Evolutionary conservation across 2,797 vertebrate species (phyloP), one percentile per base, ranked within the genome.

Genomic region (Tokudaia muenninki): DNA sequence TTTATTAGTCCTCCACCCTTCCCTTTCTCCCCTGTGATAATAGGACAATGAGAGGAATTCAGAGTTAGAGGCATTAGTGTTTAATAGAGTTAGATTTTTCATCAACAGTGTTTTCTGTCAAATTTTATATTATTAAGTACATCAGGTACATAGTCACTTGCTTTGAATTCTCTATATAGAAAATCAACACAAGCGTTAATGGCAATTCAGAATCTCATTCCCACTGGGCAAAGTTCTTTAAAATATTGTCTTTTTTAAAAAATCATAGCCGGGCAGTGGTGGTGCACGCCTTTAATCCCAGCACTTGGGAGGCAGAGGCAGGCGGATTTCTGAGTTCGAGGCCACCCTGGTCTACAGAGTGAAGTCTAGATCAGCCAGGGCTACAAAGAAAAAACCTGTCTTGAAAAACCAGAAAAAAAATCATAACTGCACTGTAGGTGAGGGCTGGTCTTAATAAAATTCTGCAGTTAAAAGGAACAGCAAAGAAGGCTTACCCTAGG

Each of bases 141-240:
- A 92, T 59, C 72, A 88, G 80, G 41, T 75, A 79, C 96, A 57
- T 26, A 90, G 72, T 90, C 63, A 94, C 59, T 12, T 84, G 70
- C 31, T 95, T 75, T 95, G n/a, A 79, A 74, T 55, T 94, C 41
- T 90, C 29, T 41, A 31, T 50, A 81, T 63, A 86, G 52, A 57
- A 57, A 41, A 67, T 13, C 50, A 93, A 21, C 67, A 90, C n/a
- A 91, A 94, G 78, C 93, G 61, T 55, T 59, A 74, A 50, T 47
- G n/a, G 72, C 89, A 95, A 75, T 95, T 91, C 83, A 89, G 57
- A 96, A 92, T 63, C 72, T 97, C 61, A 72, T 63, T 93, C 80
- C 13, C 16, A 96, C 61, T 24, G 86, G 92, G 91, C 26, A 90
- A 19, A 90, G 92, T 97, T 96, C 89, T 80, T 96, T 79, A 90